Base-by-base conservation (phyloP, 37 sponge, comb jelly and placozoan species). In the Crambe crambe region DNA sequence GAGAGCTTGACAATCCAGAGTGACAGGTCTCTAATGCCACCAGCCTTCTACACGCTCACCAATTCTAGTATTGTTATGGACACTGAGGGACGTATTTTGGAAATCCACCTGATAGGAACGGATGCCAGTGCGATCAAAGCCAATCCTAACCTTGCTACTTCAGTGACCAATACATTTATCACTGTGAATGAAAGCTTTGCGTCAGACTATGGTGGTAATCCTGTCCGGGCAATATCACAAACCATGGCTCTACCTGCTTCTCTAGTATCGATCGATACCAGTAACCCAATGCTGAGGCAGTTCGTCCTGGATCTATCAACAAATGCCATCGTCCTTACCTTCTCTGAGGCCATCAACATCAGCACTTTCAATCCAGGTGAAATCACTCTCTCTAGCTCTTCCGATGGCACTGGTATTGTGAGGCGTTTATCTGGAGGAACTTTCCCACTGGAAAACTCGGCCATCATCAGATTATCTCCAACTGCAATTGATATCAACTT, bases 111-210 rank as follows among this genome's bases (percentile, higher is more conserved):
- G n/a, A 81, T 85, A 76, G 93, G 92, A 39, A 44, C 23, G 63
- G 91, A 95, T 92, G 90, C 90, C n/a, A 89, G 77, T 68, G 81
- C 79, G 17, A 81, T 93, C 37, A 96, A 96, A 62, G 91, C 89
- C 41, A 44, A 91, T 36, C 12, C 80, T 36, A 58, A 26, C 30
- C 61, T 96, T 5, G 94, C 77, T 22, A 88, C 80, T 32, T 58
- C 75, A 1, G 18, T 34, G 3, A n/a, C 58, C 59, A 82, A 92
- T 73, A 93, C 97, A n/a, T 93, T 40, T 70, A 27, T 93, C 25
- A 18, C 69, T 29, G 22, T 92, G 15, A 56, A 32, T n/a, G 38
- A 30, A n/a, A 56, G 40, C 0, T 93, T 93, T 79, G 87, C 81
- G 2, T 58, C 42, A n/a, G 94, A 96, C 64, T 64, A 64, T 12